Conservation (phyloP, 1,140 invertebrate species). For the Scaptomyza pallida region DNA sequence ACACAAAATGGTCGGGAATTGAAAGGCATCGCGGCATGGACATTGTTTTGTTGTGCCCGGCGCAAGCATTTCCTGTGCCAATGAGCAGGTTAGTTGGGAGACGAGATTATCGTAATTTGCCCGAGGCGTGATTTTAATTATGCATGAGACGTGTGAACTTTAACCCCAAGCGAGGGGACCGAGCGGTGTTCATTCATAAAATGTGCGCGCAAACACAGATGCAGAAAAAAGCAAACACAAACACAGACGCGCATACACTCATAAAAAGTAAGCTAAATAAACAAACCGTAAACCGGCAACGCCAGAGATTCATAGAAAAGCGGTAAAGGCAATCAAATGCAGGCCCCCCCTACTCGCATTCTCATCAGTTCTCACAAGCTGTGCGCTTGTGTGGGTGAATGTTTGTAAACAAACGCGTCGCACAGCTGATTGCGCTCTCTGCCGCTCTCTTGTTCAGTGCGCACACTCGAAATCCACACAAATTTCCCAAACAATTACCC, state of each 20-base stretch:
- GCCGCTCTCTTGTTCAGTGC: slow-evolving; percentile 23
- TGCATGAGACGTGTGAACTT: slow-evolving; percentile 60
- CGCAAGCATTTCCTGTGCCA: slow-evolving; percentile 88
- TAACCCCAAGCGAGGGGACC: slow-evolving; percentile 29
- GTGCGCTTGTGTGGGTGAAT: slow-evolving; percentile 37
- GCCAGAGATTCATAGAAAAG: slow-evolving; percentile 23
- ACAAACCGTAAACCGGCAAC: slow-evolving; percentile 60
- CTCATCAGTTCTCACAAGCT: slow-evolving; percentile 2
- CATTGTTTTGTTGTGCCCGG: slow-evolving; percentile 86
- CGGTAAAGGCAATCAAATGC: slow-evolving; percentile 35
- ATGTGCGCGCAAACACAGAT: slow-evolving; percentile 56
- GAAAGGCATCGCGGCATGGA: slow-evolving; percentile 78
- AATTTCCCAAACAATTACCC: slow-evolving; percentile 83
- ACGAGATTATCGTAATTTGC: background rate
- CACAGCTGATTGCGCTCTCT: slow-evolving; percentile 50
- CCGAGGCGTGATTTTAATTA: slow-evolving; percentile 49
- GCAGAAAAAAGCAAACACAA: slow-evolving; percentile 3
- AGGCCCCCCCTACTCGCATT: background rate
- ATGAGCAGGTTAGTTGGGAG: slow-evolving; percentile 86
- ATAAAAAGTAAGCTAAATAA: slow-evolving; percentile 77
- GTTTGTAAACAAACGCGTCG: slow-evolving; percentile 63
- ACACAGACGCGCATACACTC: slow-evolving; percentile 36
- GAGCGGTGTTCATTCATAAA: slow-evolving; percentile 67
- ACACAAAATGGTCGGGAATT: slow-evolving; percentile 86
- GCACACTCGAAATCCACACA: slow-evolving; percentile 63